Evolutionary conservation across 1,140 invertebrate species (phyloP).

Genomic region (Drosophila pachea): DNA sequence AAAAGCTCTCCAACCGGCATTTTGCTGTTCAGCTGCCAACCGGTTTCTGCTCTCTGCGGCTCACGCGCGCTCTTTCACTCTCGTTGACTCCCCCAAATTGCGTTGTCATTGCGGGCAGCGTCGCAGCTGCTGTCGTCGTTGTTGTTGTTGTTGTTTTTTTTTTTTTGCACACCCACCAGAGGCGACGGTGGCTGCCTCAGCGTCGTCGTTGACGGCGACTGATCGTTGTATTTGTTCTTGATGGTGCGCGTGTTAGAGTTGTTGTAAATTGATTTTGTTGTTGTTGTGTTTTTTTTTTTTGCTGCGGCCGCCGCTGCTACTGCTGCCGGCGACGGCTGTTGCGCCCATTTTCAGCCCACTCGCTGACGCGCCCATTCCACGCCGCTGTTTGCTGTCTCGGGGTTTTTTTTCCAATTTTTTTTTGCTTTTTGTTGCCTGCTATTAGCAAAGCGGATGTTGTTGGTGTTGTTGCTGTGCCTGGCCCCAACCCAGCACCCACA

Average conservation of each 20-base stretch:
- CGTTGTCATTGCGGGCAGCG: conserved; percentile 43
- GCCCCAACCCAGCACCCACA: conserved; percentile 52
- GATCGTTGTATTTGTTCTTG: conserved; percentile 61
- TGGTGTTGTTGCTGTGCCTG: conserved; percentile 47
- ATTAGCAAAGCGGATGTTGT: conserved; percentile 76
- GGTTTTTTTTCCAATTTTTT: conserved; percentile 30
- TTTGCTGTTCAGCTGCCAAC: conserved; percentile 68
- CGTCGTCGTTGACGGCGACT: conserved; percentile 36
- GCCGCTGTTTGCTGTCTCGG: conserved; percentile 48
- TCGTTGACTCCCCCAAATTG: conserved; percentile 68
- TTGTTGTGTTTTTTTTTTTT: conserved; percentile 41
- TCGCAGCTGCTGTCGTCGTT: conserved; percentile 15
- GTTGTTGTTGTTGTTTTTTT: conserved; percentile 20
- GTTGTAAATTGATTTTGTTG: conserved; percentile 73
- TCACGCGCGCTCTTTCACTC: conserved; percentile 25
- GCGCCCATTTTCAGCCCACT: conserved; percentile 78
- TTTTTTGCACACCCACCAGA: conserved; percentile 68
- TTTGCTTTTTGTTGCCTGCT: conserved; percentile 51
- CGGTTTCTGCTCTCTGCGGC: conserved; percentile 47
- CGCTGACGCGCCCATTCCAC: conserved; percentile 47
- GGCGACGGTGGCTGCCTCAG: conserved; percentile 14
- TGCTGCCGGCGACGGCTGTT: conserved; percentile 32
- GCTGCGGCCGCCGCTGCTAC: conserved; percentile 15
- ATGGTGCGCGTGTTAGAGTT: conserved; percentile 54
- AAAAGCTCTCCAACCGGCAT: conserved; percentile 68